Base-by-base conservation (phyloP, 2,888 invertebrate species). In the Harmothoe impar region DNA sequence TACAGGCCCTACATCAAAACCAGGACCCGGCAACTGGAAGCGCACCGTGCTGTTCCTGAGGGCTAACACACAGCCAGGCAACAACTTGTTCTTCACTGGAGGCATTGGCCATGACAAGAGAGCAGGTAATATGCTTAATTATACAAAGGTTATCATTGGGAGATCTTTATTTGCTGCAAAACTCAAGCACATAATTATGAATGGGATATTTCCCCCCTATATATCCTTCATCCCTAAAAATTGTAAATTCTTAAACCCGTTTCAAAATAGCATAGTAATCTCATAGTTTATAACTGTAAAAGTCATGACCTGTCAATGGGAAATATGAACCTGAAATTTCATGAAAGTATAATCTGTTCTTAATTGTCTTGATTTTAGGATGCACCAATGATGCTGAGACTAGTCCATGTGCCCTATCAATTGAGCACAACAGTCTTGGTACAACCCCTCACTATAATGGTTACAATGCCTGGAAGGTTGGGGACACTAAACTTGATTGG, bases 1-100 rank as follows among this genome's bases (percentile, higher is more conserved):
- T 7, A 5, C 29, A n/a, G 43, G 54, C 17, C 1, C 68, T 12
- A 62, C 89, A 0, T 17, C 20, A 15, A 20, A n/a, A 68, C 52
- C 89, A 20, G 89, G 89, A 68, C 33, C 20, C 1, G 84, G 84
- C 17, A 84, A 84, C 51, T 84, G 84, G 62, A 5, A 62, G 43
- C 31, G 89, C 89, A 96, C 96, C 0, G 95, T 96, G 0, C 94
- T 96, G 62, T 91, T 95, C 89, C 90, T 96, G 10, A 92, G 95
- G 91, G 93, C 93, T 91, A 92, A 93, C 29, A 96, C 96, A 0
- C 90, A 91, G 0, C 92, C 93, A 0, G 96, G 96, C 17, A 94
- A 96, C 92, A 95, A 96, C 91, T 68, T 96, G 81, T 96, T 96
- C 93, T 94, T 96, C 85, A 92, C 96, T 68, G 96, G 96, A 23